Evolutionary conservation across 1,140 invertebrate species (phyloP).

Genomic region (Wiebesia pumilae): DNA sequence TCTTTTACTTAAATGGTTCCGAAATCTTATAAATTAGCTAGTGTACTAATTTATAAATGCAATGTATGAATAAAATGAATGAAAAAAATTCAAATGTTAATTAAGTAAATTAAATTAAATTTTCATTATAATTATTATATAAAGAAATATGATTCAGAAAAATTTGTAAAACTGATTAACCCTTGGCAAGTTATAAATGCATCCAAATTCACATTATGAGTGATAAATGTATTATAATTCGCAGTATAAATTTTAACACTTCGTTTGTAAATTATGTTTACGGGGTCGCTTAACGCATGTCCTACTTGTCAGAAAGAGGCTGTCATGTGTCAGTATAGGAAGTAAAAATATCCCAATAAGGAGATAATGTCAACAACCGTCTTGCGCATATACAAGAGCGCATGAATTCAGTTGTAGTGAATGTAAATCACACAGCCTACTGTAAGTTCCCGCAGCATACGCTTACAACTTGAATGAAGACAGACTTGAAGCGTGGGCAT

Average conservation of each 20-base stretch:
- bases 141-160: no score
- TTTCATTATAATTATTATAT: no score
- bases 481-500: neutral
- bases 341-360: conserved; percentile 34
- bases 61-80: no score
- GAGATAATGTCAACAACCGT: conserved; percentile 33
- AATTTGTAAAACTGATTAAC: no score
- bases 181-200: no score
- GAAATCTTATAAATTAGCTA: neutral
- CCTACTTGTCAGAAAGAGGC: conserved; percentile 9
- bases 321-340: neutral
- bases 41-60: neutral
- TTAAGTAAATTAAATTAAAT: no score
- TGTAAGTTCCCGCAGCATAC: neutral
- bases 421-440: conserved; percentile 36
- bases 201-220: no score
- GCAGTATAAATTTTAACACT: neutral
- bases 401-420: conserved; percentile 15
- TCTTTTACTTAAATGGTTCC: neutral
- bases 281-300: neutral
- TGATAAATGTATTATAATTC: no score
- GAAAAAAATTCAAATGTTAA: no score
- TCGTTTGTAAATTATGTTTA: conserved; percentile 18
- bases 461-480: neutral
- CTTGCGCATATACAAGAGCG: neutral